Base-by-base conservation (phyloP, 2,888 invertebrate genomes). In the Xanthia togata region DNA sequence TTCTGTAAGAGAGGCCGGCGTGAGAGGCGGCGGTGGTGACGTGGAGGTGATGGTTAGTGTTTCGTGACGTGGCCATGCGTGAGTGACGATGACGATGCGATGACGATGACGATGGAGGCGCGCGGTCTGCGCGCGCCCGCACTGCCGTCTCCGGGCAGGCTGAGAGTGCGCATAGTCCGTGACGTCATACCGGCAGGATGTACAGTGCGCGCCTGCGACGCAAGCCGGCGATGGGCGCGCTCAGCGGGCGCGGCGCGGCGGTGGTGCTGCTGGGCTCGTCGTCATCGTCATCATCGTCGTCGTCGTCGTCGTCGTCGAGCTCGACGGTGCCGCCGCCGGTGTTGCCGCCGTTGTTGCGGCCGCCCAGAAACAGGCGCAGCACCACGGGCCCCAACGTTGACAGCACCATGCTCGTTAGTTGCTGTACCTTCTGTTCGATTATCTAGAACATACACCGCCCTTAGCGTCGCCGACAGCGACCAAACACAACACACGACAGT, bases 351-450 rank as follows among this genome's bases (percentile, higher is more conserved):
- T 91, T 94, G 73, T 95, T 95, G 67, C 96, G 96, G 81, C 96
- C 96, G 83, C 93, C 97, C 78, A 98, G 96, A 91, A 97, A 97
- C 81, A 97, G 97, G 84, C 97, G 97, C 84, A 98, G 97, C 87
- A 98, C 96, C 79, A 97, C 97, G 60, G 98, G 98, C 68, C 98
- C 98, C 91, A 98, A 97, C 82, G 98, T 97, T 91, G 98, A 97
- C 94, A 98, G 97, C 91, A 98, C 95, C 93, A 97, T 97, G 93
- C 97, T 97, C 85, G 97, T 97, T 92, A 98, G 97, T 95, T 97
- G 97, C 97, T 98, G 98, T 94, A 98, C 97, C 94, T 98, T 98
- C 94, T 97, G 97, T 97, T 98, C 98, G 96, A 98, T 96, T 92
- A 98, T 97, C 98, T 96, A 96, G 92, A 96, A 96, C 96, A 96